phyloP scores from a whole-genome alignment of 2,888 invertebrate genomes.

The Campopleginae sp. region DNA sequence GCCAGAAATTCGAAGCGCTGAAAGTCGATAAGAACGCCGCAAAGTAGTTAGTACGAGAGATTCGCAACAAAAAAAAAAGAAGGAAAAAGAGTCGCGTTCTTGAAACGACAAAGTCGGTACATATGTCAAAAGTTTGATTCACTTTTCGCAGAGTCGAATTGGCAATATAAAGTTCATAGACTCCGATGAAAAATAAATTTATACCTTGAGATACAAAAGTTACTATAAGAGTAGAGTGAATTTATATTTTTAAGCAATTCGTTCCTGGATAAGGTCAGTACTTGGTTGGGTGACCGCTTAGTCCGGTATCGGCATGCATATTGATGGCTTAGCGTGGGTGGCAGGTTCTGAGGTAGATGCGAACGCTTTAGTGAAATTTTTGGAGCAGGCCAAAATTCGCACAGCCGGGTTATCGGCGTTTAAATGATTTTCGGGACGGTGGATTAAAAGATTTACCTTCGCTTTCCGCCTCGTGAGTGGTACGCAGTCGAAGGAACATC shows the following conservation, averaged over 20 bases:
- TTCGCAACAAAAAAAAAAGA: constrained; percentile 21
- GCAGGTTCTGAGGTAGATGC: too few species aligned
- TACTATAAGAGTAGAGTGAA: neutral
- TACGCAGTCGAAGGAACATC: constrained; percentile 33
- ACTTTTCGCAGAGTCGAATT: constrained; percentile 25
- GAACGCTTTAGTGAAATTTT: constrained; percentile 17
- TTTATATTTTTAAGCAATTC: neutral
- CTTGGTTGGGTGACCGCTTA: too few species aligned
- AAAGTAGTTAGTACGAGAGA: constrained; percentile 34
- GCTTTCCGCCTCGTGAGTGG: constrained; percentile 7
- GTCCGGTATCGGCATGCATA: too few species aligned
- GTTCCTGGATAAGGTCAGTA: too few species aligned
- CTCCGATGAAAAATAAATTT: neutral
- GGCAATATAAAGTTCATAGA: constrained; percentile 22
- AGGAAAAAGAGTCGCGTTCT: neutral
- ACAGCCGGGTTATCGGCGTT: neutral
- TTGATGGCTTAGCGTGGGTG: too few species aligned
- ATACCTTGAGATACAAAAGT: neutral
- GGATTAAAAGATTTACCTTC: constrained; percentile 55
- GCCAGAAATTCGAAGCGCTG: constrained; percentile 19
- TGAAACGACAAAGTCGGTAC: constrained; percentile 19
- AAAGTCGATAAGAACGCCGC: constrained; percentile 25
- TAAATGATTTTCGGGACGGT: constrained; percentile 28
- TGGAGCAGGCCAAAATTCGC: constrained; percentile 7
- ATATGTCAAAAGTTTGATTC: constrained; percentile 47